These are phyloP conservation scores for Spisula subtruncata DNA, from an alignment of 2,888 invertebrate species.

Conservation along the genomic window DNA sequence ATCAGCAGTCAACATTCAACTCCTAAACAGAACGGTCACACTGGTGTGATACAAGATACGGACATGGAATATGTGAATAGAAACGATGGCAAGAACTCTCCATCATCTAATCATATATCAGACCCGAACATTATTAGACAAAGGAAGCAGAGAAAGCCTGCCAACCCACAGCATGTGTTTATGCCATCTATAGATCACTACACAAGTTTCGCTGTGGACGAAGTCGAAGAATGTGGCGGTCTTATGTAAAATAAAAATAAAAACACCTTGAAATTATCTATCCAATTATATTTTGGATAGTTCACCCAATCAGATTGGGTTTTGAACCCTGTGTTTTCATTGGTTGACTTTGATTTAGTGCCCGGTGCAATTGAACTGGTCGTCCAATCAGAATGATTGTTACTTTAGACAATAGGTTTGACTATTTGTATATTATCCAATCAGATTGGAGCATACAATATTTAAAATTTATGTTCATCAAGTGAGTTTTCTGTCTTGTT, in stretches of 20 bases:
- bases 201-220: slow-evolving; percentile 69
- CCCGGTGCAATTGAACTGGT: neutral
- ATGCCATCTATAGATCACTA: slow-evolving; percentile 72
- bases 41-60: slow-evolving; percentile 52
- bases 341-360: neutral
- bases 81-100: slow-evolving; percentile 53
- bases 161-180: slow-evolving; percentile 73
- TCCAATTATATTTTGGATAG: neutral
- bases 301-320: slow-evolving; percentile 16
- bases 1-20: slow-evolving; percentile 50
- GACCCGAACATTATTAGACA: slow-evolving; percentile 69
- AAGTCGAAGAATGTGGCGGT: slow-evolving; percentile 67
- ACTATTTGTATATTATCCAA: slow-evolving; percentile 30
- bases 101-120: slow-evolving; percentile 54
- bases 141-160: slow-evolving; percentile 70
- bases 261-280: neutral
- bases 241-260: too few species aligned
- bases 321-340: too few species aligned
- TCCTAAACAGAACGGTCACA: slow-evolving; percentile 60
- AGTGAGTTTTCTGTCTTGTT: neutral
- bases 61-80: slow-evolving; percentile 63
- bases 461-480: neutral
- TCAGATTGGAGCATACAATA: slow-evolving; percentile 28
- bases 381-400: slow-evolving; percentile 28
- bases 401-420: neutral